Conservation (phyloP, 2,888 invertebrate genomes). For the Nebria salina region DNA sequence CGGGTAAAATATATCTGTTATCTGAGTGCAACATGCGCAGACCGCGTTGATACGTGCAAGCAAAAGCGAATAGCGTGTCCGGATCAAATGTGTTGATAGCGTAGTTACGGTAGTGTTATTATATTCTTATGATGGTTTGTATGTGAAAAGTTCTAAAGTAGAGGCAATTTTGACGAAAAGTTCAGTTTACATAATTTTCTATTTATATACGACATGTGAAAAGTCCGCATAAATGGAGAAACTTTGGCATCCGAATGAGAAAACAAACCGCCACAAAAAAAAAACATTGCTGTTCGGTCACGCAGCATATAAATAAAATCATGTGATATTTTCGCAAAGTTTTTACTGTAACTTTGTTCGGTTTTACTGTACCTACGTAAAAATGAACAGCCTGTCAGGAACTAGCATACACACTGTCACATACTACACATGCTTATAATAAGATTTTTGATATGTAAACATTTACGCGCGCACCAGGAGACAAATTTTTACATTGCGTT, state of each 20-base stretch:
- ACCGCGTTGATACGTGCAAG: constrained; percentile 18
- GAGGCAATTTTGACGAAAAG: constrained; percentile 35
- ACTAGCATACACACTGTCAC: no score
- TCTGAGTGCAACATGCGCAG: constrained; percentile 2
- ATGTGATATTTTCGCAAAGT: background rate
- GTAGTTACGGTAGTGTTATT: constrained; percentile 36
- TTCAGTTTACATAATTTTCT: constrained; percentile 42
- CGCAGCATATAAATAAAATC: background rate
- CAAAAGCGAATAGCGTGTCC: constrained; percentile 23
- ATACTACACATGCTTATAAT: no score
- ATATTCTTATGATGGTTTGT: constrained; percentile 30
- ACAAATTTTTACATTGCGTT: no score
- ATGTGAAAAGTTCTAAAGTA: constrained; percentile 39
- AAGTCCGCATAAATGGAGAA: constrained; percentile 37
- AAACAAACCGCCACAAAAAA: constrained; percentile 8
- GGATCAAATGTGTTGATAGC: constrained; percentile 24
- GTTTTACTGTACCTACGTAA: no score
- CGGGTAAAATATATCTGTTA: background rate
- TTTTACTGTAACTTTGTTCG: no score
- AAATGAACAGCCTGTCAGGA: no score
- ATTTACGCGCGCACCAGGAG: no score
- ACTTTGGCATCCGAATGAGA: constrained; percentile 36
- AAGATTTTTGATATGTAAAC: no score
- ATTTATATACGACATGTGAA: constrained; percentile 43
- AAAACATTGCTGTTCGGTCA: background rate